Base-by-base conservation (phyloP, 2,888 invertebrate species). In the Tillus elongatus region DNA sequence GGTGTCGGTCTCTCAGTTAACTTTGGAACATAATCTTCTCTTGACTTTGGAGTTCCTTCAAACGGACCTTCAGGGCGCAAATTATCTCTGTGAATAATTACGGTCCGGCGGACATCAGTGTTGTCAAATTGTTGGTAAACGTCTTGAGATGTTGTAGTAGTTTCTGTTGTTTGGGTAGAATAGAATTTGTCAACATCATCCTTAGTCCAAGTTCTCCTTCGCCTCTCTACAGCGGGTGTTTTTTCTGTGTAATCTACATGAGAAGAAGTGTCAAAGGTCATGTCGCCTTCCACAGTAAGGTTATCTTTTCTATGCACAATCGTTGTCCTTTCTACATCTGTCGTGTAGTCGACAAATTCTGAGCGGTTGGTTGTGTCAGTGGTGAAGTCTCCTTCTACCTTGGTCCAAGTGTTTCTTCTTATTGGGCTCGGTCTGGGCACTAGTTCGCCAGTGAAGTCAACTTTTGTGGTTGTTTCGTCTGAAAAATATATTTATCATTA, bases 361-460 rank as follows among this genome's bases (percentile, higher is more conserved):
- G 75, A 71, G 58, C 73, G 70, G 34, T 68, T 73, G 11, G 82
- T 82, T 3, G 82, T 82, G 50, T 80, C 79, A 28, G 77, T 75
- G 29, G 63, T 71, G 63, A 83, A 76, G 37, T 83, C 82, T 15
- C 82, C 83, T 64, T 82, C 82, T 30, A 82, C 67, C 61, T 84
- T 84, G 0, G 84, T 84, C 71, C 77, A 84, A 1, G 84, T 85
- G 53, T 83, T 82, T 36, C 83, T 72, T 48, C 84, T 69, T 32
- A 81, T 74, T 40, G 79, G 75, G 55, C 70, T 75, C 29, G 77
- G 72, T 51, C 78, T 70, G 56, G 79, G 78, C 3, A 73, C 70
- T 45, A 74, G 69, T 59, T 76, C 74, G n/a, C 77, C 75, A 45
- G 79, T 80, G 60, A 77, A 84, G 56, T 79, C 81, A 42, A 73